Conservation (phyloP, 2,888 invertebrate genomes). For the Ferdinandea cuprea region DNA sequence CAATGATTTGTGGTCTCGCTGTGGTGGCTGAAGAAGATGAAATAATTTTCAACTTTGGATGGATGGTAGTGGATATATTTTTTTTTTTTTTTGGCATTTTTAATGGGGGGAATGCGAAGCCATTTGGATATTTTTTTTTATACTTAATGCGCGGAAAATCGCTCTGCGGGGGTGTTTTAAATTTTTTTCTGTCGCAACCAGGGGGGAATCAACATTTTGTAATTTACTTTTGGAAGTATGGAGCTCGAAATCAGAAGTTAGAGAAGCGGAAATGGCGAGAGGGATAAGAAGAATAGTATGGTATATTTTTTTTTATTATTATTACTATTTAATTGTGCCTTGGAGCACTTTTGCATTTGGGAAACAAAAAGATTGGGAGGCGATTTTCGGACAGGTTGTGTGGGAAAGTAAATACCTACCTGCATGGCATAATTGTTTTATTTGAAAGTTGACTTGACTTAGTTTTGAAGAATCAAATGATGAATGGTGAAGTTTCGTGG, state of each 20-base stretch:
- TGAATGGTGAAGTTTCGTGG: slow-evolving; percentile 15
- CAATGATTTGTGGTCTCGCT: slow-evolving; percentile 71
- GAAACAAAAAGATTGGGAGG: slow-evolving; percentile 25
- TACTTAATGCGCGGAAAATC: slow-evolving; percentile 59
- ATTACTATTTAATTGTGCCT: slow-evolving; percentile 66
- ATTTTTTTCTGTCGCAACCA: background rate
- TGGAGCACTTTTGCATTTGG: slow-evolving; percentile 50
- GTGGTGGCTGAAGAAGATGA: slow-evolving; percentile 26
- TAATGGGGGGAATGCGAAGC: slow-evolving; percentile 32
- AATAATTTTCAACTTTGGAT: slow-evolving; percentile 44
- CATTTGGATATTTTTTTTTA: slow-evolving; percentile 52
- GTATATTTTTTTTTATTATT: background rate
- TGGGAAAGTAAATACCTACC: slow-evolving; percentile 71
- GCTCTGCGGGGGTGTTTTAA: slow-evolving; percentile 44
- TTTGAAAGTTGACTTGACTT: slow-evolving; percentile 37
- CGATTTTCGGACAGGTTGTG: slow-evolving; percentile 46
- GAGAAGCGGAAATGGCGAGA: slow-evolving; percentile 46
- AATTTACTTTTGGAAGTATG: slow-evolving; percentile 54
- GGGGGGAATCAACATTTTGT: slow-evolving; percentile 17
- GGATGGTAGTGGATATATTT: slow-evolving; percentile 12
- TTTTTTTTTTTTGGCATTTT: slow-evolving; percentile 35
- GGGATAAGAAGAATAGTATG: slow-evolving; percentile 14
- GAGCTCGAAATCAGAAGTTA: slow-evolving; percentile 12
- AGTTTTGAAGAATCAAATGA: slow-evolving; percentile 2
- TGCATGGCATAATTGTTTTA: slow-evolving; percentile 70